Percentiles rank a stretch among this genome's conserved stretches.
These are phyloP conservation scores for Myotis brandtii DNA, from an alignment of 2,113 vertebrate genomes.

Conservation along the genomic window DNA sequence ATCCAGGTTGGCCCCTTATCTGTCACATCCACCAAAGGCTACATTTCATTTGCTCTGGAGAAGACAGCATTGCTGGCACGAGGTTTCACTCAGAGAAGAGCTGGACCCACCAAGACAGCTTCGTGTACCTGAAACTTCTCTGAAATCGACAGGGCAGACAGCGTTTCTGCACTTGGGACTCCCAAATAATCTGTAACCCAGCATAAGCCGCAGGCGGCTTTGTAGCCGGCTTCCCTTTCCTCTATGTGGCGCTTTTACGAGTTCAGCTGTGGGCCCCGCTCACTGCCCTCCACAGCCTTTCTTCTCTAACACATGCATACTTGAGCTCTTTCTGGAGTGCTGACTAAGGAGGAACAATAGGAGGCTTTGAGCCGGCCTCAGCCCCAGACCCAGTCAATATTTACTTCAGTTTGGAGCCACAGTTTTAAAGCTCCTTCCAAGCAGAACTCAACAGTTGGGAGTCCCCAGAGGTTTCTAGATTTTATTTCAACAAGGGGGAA, in stretches of 20 bases:
- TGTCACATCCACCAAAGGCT: background rate
- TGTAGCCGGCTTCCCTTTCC: slow-evolving; percentile 75
- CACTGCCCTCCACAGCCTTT: slow-evolving; percentile 79
- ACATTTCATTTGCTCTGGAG: background rate
- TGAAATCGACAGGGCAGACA: background rate
- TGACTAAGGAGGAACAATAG: slow-evolving; percentile 91
- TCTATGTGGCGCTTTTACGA: slow-evolving; percentile 73
- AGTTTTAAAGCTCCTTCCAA: slow-evolving; percentile 81
- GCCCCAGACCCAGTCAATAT: slow-evolving; percentile 85
- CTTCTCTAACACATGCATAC: slow-evolving; percentile 89
- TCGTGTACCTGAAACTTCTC: slow-evolving; percentile 75
- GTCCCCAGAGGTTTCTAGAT: slow-evolving; percentile 40
- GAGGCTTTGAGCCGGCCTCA: slow-evolving; percentile 82
- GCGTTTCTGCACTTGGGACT: slow-evolving; percentile 42
- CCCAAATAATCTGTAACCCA: slow-evolving; percentile 62
- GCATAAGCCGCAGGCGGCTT: slow-evolving; percentile 61
- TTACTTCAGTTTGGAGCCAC: slow-evolving; percentile 85
- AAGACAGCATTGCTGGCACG: background rate
- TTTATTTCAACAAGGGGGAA: slow-evolving; percentile 71
- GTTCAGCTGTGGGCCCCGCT: slow-evolving; percentile 85
- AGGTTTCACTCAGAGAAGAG: background rate
- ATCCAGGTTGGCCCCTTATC: background rate
- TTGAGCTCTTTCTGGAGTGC: slow-evolving; percentile 87
- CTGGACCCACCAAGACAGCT: background rate
- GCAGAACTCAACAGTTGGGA: slow-evolving; percentile 67